phyloP scores from a whole-genome alignment of 1,140 invertebrate species.

The Calosoma granatense region DNA sequence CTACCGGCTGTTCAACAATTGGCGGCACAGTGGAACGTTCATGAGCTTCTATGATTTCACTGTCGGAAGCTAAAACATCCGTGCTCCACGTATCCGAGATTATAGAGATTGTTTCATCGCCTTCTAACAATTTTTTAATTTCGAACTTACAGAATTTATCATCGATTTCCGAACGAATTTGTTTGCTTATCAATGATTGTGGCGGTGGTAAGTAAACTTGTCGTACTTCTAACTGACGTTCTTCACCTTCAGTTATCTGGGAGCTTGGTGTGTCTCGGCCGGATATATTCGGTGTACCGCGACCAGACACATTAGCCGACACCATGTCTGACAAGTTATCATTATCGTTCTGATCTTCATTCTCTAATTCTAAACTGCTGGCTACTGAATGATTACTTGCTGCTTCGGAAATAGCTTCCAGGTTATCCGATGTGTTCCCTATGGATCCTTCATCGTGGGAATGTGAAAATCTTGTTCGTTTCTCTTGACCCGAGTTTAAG shows the following conservation, averaged over 20 bases:
- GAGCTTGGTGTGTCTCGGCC: slow-evolving; percentile 92
- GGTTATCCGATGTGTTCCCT: slow-evolving; percentile 84
- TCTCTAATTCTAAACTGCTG: slow-evolving; percentile 76
- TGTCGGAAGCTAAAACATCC: slow-evolving; percentile 90
- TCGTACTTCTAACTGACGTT: slow-evolving; percentile 39
- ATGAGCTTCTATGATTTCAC: slow-evolving; percentile 69
- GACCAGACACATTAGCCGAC: slow-evolving; percentile 88
- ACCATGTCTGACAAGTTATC: slow-evolving; percentile 95
- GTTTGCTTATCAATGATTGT: slow-evolving; percentile 43
- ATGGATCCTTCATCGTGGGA: slow-evolving; percentile 80
- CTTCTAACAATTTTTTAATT: slow-evolving; percentile 78
- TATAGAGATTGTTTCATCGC: slow-evolving; percentile 88
- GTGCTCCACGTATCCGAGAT: slow-evolving; percentile 98
- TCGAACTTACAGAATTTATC: slow-evolving; percentile 99
- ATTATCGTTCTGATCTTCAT: slow-evolving; percentile 78
- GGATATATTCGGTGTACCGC: slow-evolving; percentile 63
- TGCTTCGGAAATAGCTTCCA: slow-evolving; percentile 89
- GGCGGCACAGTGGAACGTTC: slow-evolving; percentile 27
- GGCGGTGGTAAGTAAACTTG: slow-evolving; percentile 44
- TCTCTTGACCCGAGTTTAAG: slow-evolving; percentile 25
- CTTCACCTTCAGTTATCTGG: slow-evolving; percentile 74
- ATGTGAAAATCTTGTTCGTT: slow-evolving; percentile 59
- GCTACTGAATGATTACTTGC: slow-evolving; percentile 90
- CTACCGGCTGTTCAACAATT: slow-evolving; percentile 26
- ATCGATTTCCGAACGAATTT: slow-evolving; percentile 84